These are phyloP conservation scores for Nycteola revayana DNA, from an alignment of 2,888 invertebrate genomes.

Conservation along the genomic window DNA sequence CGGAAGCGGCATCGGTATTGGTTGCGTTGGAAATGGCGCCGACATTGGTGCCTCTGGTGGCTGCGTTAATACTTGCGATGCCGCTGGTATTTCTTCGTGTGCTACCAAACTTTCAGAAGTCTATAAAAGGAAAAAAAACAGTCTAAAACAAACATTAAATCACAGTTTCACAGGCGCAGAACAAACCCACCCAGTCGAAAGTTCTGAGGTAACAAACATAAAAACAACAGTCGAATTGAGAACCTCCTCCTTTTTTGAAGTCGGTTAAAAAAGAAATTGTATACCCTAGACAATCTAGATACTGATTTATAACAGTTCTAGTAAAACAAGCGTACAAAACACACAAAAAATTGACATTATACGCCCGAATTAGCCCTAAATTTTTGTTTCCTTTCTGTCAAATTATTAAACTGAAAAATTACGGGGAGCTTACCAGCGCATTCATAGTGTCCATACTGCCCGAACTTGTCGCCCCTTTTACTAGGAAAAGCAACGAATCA, in stretches of 20 bases:
- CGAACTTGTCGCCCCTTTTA: constrained; percentile 24
- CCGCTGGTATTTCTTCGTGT: neutral
- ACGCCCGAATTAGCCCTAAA: no score
- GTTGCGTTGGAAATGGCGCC: neutral
- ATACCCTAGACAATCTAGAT: no score
- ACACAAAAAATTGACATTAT: no score
- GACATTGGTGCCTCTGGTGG: neutral
- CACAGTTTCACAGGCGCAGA: no score
- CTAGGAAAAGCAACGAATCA: constrained; percentile 23
- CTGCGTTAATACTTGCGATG: neutral
- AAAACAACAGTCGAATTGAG: no score
- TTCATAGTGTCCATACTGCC: constrained; percentile 24
- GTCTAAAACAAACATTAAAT: neutral
- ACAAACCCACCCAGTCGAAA: no score
- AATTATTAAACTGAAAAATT: constrained; percentile 5
- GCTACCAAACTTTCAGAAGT: neutral
- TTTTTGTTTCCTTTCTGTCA: no score
- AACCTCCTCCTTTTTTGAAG: no score
- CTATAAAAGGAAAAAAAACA: neutral
- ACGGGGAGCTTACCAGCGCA: constrained; percentile 15
- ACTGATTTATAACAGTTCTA: no score
- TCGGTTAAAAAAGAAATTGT: no score
- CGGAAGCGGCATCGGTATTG: neutral
- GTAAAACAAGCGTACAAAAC: no score
- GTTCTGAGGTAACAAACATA: no score